Percentiles rank a stretch among this genome's conserved stretches.
Evolutionary conservation across 2,888 invertebrate species (phyloP).

Genomic region (Tridacna crocea): DNA sequence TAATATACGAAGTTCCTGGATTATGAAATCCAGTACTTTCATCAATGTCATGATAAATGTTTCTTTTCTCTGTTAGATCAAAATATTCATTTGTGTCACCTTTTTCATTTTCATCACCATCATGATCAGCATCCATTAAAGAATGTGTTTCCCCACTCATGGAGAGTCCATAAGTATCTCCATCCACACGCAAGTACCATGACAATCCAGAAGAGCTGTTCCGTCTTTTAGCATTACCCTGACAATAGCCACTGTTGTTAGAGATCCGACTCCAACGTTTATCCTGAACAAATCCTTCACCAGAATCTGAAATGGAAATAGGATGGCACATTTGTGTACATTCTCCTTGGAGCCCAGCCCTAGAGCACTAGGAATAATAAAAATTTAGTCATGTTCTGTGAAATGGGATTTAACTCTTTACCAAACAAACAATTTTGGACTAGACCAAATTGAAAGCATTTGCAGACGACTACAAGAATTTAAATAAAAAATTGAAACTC

Average conservation of each 20-base stretch:
- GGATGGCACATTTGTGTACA: too few species aligned
- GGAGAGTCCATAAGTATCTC: neutral
- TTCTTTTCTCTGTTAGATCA: neutral
- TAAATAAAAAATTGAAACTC: neutral
- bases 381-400: too few species aligned
- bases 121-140: neutral
- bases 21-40: neutral
- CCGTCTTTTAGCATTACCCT: neutral
- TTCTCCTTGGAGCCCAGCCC: too few species aligned
- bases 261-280: slow-evolving; percentile 12
- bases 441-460: neutral
- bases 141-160: neutral
- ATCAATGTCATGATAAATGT: slow-evolving; percentile 7
- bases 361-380: too few species aligned
- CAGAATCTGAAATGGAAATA: neutral
- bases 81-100: slow-evolving; percentile 7
- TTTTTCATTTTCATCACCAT: neutral
- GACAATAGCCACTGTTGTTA: neutral
- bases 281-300: neutral
- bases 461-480: neutral
- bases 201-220: neutral
- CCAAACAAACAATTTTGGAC: neutral
- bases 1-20: neutral
- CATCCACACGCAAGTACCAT: slow-evolving; percentile 8
- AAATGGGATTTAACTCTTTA: neutral